Percentiles rank a stretch among this genome's conserved stretches.
phyloP scores from a whole-genome alignment of 2,113 vertebrate genomes.

The Crocuta crocuta region DNA sequence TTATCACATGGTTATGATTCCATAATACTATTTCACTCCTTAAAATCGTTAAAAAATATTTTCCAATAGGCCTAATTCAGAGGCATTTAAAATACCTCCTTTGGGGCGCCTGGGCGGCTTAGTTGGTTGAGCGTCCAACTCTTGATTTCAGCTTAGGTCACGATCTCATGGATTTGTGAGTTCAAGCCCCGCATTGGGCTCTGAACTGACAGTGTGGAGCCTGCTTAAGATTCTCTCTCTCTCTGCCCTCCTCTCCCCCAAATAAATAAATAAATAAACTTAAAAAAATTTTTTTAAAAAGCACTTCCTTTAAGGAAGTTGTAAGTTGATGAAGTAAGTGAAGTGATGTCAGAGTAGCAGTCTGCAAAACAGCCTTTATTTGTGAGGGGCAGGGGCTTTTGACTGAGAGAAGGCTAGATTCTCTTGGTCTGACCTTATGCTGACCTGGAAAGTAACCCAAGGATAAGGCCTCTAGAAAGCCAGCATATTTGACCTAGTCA shows the following conservation, averaged over 20 bases:
- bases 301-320: not conserved
- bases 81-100: constrained; percentile 33
- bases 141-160: no score
- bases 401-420: not conserved
- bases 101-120: not conserved
- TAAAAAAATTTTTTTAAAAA: not conserved
- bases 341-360: not conserved
- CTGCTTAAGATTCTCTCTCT: no score
- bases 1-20: not conserved
- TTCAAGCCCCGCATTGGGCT: no score
- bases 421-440: not conserved
- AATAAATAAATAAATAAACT: no score
- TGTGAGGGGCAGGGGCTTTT: not conserved
- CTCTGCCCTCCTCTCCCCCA: no score
- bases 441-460: not conserved
- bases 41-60: constrained; percentile 9
- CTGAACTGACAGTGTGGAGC: no score
- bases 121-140: no score
- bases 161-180: no score
- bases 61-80: not conserved
- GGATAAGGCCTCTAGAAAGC: not conserved
- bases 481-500: not conserved
- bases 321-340: not conserved
- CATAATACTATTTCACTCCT: constrained; percentile 10
- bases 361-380: not conserved